Evolutionary conservation across 2,888 invertebrate species (phyloP), one percentile per base, ranked within the genome.

Genomic region (Drosophila melanosoma): DNA sequence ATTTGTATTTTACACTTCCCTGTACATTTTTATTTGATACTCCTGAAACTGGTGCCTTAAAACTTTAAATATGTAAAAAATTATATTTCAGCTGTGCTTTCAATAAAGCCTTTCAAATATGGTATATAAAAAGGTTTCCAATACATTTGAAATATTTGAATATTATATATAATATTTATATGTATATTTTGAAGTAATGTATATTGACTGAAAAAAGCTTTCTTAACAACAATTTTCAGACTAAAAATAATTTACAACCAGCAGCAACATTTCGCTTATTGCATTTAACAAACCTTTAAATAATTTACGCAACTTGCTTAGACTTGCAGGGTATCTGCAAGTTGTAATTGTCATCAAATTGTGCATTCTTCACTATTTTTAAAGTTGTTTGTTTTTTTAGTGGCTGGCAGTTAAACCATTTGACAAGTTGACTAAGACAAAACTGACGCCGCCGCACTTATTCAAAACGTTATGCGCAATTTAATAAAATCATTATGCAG

Each of bases 401-500:
- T 52, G 60, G 56, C 65, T 76, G 70, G 78, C 79, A 75, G 79
- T 79, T 79, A 78, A 78, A 45, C 76, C 71, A 79, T 76, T 79
- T 76, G 79, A 79, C 79, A 79, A 79, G 79, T 79, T 79, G 79
- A 72, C 79, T 79, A 72, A 79, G 79, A 79, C 79, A 79, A 79
- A 79, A 79, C 66, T 79, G 72, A 79, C 79, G 79, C 76, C 76
- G 79, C 80, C 76, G 80, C 80, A 77, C 80, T 80, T 76, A 74
- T 80, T 77, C 81, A 77, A 72, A 76, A 80, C 73, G 73, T 80
- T 83, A 70, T 69, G 84, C 74, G 83, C 86, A 81, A 85, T 87
- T 81, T 81, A 87, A 87, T 85, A 85, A 77, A 83, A 85, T 87
- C 87, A 85, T 85, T 81, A 85, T 87, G 87, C 85, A 81, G 72